Evolutionary conservation across 2,797 vertebrate species (phyloP).

Genomic region (Sebastiscus albofasciatus): DNA sequence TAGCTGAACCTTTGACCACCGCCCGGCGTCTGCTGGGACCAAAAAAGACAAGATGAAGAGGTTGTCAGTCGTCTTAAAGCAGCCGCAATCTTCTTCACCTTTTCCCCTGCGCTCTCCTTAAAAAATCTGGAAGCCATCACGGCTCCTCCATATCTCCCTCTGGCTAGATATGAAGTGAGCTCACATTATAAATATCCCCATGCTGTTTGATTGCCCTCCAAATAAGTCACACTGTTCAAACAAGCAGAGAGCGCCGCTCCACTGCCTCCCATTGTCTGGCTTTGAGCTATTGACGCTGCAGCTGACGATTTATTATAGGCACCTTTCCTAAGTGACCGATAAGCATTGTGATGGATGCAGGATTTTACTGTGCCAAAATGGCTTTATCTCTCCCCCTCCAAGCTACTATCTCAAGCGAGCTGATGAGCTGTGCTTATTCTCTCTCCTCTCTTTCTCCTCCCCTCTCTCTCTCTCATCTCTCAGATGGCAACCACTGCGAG

Average conservation of each 20-base stretch:
- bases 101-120: not conserved
- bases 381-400: constrained; percentile 75
- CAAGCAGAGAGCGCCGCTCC: constrained; percentile 65
- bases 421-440: constrained; percentile 70
- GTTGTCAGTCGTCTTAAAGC: constrained; percentile 33
- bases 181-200: constrained; percentile 78
- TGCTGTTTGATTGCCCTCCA: constrained; percentile 77
- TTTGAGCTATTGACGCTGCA: constrained; percentile 70
- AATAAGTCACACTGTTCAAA: constrained; percentile 82
- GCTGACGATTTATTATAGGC: constrained; percentile 77
- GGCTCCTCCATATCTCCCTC: constrained; percentile 53
- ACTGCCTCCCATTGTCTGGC: constrained; percentile 73
- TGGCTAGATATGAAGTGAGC: constrained; percentile 69
- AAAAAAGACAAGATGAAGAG: constrained; percentile 45
- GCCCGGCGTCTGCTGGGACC: not conserved
- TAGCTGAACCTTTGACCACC: constrained; percentile 44
- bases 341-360: constrained; percentile 81
- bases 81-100: constrained; percentile 43
- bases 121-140: constrained; percentile 78
- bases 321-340: constrained; percentile 82
- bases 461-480: constrained; percentile 22
- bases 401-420: constrained; percentile 69
- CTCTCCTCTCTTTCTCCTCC: constrained; percentile 38
- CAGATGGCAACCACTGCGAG: constrained; percentile 44
- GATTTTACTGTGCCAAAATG: constrained; percentile 78